A percentile compares a stretch with the other conserved stretches of the same genome.
These are phyloP conservation scores for Stegodyphus mimosarum DNA, from an alignment of 1,140 invertebrate genomes.

Conservation along the genomic window DNA sequence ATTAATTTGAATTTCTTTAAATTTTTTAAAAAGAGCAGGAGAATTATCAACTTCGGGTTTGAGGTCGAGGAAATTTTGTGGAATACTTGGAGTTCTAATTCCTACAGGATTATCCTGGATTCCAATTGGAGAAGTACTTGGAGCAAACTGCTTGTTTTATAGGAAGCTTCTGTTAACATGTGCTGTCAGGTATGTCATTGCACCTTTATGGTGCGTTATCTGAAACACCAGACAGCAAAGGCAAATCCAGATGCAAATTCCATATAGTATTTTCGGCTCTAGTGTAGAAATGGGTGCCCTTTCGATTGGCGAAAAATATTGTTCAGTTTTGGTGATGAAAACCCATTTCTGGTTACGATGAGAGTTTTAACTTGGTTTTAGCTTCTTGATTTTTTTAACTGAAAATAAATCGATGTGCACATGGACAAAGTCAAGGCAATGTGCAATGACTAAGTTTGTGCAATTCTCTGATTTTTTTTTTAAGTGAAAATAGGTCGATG, in stretches of 20 bases:
- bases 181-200: conserved; percentile 60
- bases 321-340: too few species aligned
- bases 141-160: conserved; percentile 63
- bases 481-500: too few species aligned
- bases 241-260: conserved; percentile 66
- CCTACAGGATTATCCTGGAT: conserved; percentile 35
- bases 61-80: conserved; percentile 65
- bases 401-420: too few species aligned
- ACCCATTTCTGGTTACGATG: too few species aligned
- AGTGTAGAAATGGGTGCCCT: too few species aligned
- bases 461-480: too few species aligned
- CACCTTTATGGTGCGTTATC: conserved; percentile 62
- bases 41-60: conserved; percentile 77
- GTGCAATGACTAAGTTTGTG: too few species aligned
- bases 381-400: too few species aligned
- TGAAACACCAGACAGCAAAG: conserved; percentile 67
- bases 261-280: conserved; percentile 63
- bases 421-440: too few species aligned
- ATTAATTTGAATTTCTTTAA: too few species aligned
- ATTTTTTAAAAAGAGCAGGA: conserved; percentile 78
- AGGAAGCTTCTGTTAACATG: conserved; percentile 64
- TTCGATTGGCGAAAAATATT: too few species aligned
- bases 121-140: conserved; percentile 9
- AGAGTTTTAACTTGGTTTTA: too few species aligned
- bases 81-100: conserved; percentile 61